These are phyloP conservation scores for Morbakka virulenta DNA, from an alignment of 30 jellyfish, hydroid and myxozoan species.

Conservation along the genomic window DNA sequence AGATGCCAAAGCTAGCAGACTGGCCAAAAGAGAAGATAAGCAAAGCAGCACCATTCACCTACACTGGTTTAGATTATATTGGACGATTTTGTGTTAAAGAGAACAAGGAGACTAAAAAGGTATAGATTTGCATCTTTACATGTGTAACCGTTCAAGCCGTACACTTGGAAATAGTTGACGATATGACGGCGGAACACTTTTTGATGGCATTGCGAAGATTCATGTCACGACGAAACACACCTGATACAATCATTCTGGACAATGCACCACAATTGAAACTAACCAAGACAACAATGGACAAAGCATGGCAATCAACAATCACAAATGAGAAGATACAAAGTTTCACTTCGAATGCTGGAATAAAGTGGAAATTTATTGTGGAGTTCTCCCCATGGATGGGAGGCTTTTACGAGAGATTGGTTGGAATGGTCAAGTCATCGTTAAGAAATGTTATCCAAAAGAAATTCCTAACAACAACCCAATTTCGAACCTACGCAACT, in stretches of 20 bases:
- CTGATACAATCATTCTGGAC: slow-evolving; percentile 9
- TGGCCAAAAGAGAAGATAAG: slow-evolving; percentile 11
- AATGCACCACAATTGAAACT: slow-evolving; percentile 29
- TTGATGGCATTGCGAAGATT: not conserved
- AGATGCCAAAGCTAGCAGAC: slow-evolving; percentile 19
- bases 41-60: slow-evolving; percentile 1
- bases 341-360: slow-evolving; percentile 3
- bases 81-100: not conserved
- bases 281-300: slow-evolving; percentile 12
- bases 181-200: not conserved
- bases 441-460: not conserved
- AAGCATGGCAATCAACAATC: slow-evolving; percentile 1
- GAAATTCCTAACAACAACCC: too few species aligned
- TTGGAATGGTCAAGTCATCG: slow-evolving; percentile 12
- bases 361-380: slow-evolving; percentile 14
- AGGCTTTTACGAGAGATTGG: slow-evolving; percentile 38
- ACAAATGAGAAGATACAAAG: not conserved
- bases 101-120: not conserved
- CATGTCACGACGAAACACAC: slow-evolving; percentile 37
- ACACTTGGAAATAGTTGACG: not conserved
- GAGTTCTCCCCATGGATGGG: slow-evolving; percentile 49
- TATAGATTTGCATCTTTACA: not conserved
- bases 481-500: too few species aligned
- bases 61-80: slow-evolving; percentile 24
- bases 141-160: not conserved